phyloP scores from a whole-genome alignment of 2,797 vertebrate genomes.

The Aeoliscus strigatus region DNA sequence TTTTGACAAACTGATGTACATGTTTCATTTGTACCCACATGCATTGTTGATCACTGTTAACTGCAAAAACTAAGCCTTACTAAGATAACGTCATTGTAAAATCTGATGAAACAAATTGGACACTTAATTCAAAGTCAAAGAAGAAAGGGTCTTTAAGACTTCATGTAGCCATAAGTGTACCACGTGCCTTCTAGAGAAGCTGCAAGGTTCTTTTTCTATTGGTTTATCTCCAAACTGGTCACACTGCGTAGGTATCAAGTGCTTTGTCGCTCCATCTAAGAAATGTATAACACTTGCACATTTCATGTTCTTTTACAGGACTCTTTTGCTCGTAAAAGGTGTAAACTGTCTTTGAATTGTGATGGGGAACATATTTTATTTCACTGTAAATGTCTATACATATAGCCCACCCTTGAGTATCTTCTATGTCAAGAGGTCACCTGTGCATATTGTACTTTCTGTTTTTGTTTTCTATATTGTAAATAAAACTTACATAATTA shows the following conservation, averaged over 20 bases:
- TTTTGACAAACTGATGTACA: constrained; percentile 28
- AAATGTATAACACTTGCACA: constrained; percentile 67
- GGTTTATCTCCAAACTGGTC: constrained; percentile 49
- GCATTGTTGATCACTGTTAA: constrained; percentile 35
- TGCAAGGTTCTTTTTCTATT: constrained; percentile 43
- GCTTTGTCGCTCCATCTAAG: constrained; percentile 59
- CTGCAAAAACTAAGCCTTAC: constrained; percentile 53
- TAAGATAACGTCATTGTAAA: constrained; percentile 15
- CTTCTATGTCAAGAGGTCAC: constrained; percentile 46
- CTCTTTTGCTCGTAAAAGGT: constrained; percentile 57
- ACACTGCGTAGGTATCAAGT: constrained; percentile 52
- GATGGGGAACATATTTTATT: constrained; percentile 35
- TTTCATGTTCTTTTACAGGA: constrained; percentile 62
- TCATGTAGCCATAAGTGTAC: constrained; percentile 57
- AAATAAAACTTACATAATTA: constrained; percentile 78
- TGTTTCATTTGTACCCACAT: constrained; percentile 22
- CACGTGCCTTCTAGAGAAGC: constrained; percentile 74
- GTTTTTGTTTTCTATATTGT: constrained; percentile 68
- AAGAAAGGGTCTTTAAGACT: constrained; percentile 45
- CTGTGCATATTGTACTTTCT: constrained; percentile 37
- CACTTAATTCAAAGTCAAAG: constrained; percentile 24
- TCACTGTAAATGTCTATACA: constrained; percentile 59
- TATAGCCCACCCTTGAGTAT: constrained; percentile 36
- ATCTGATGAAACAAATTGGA: constrained; percentile 31
- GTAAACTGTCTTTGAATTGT: constrained; percentile 46